A percentile compares a stretch with the other conserved stretches of the same genome.
Conservation (phyloP, 2,797 vertebrate genomes). For the Jordanella pulchra region DNA sequence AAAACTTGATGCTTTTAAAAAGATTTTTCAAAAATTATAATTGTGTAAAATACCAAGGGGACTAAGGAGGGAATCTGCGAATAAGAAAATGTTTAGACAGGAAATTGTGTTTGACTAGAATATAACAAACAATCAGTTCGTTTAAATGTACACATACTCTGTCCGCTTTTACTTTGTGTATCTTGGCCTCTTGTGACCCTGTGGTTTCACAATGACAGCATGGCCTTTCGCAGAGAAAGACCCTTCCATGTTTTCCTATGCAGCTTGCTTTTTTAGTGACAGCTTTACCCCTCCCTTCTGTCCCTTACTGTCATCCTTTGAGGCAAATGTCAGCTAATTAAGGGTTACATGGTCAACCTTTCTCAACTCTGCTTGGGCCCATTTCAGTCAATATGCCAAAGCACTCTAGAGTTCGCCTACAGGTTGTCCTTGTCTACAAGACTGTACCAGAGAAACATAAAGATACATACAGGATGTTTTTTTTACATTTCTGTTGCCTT, state of each 20-base stretch:
- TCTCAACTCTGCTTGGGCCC: slow-evolving; percentile 49
- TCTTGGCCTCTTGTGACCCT: slow-evolving; percentile 16
- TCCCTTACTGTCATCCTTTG: slow-evolving; percentile 51
- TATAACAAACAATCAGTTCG: neutral
- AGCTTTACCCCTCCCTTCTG: slow-evolving; percentile 22
- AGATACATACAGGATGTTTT: slow-evolving; percentile 4
- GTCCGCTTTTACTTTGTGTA: slow-evolving; percentile 40
- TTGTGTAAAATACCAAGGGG: too few species aligned
- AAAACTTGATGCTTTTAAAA: too few species aligned
- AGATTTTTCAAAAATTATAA: too few species aligned
- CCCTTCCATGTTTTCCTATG: slow-evolving; percentile 31
- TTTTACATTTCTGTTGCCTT: slow-evolving; percentile 36
- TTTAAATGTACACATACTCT: neutral
- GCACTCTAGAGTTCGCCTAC: slow-evolving; percentile 23
- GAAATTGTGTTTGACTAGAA: neutral
- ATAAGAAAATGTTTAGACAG: neutral
- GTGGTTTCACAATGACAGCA: slow-evolving; percentile 42
- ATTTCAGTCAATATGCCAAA: slow-evolving; percentile 16
- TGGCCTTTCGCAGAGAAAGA: slow-evolving; percentile 56
- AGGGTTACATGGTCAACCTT: slow-evolving; percentile 74
- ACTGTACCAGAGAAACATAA: slow-evolving; percentile 6
- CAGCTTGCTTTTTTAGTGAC: slow-evolving; percentile 25
- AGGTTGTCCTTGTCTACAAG: slow-evolving; percentile 34
- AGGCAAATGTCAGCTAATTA: slow-evolving; percentile 83
- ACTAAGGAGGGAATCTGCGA: too few species aligned